phyloP scores from a whole-genome alignment of 2,888 invertebrate genomes.

The Apamea epomidion region DNA sequence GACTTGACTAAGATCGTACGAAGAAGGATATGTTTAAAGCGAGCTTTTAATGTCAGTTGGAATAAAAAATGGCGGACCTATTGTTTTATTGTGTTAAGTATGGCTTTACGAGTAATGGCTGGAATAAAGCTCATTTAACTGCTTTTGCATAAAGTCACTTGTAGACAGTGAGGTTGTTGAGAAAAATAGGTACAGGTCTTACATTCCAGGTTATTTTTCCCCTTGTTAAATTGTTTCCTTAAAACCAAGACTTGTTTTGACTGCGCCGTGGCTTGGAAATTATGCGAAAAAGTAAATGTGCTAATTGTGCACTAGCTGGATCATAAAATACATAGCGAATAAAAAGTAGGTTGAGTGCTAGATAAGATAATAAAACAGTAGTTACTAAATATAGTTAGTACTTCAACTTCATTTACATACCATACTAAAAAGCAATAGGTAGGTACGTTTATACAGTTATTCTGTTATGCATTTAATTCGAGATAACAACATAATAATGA shows the following conservation, averaged over 20 bases:
- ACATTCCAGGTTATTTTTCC: not conserved
- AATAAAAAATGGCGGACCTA: constrained; percentile 53
- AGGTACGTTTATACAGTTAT: not conserved
- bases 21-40: constrained; percentile 56
- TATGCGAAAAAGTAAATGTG: constrained; percentile 29
- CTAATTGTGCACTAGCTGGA: constrained; percentile 27
- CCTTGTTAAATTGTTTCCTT: not conserved
- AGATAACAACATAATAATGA: constrained; percentile 13
- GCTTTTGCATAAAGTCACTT: not conserved
- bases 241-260: constrained; percentile 1
- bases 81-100: constrained; percentile 41
- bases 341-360: constrained; percentile 36
- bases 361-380: constrained; percentile 33
- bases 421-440: not conserved
- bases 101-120: constrained; percentile 9
- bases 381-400: not conserved
- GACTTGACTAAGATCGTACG: constrained; percentile 64
- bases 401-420: constrained; percentile 9
- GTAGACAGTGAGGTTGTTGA: not conserved
- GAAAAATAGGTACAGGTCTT: not conserved
- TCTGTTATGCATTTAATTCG: not conserved
- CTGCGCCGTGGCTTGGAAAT: not conserved
- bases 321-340: constrained; percentile 17
- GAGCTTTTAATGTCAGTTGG: constrained; percentile 56
- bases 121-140: constrained; percentile 1